Percentiles rank a stretch among this genome's conserved stretches.
Conservation (phyloP, 2,888 invertebrate species). For the Halocaridina rubra region DNA sequence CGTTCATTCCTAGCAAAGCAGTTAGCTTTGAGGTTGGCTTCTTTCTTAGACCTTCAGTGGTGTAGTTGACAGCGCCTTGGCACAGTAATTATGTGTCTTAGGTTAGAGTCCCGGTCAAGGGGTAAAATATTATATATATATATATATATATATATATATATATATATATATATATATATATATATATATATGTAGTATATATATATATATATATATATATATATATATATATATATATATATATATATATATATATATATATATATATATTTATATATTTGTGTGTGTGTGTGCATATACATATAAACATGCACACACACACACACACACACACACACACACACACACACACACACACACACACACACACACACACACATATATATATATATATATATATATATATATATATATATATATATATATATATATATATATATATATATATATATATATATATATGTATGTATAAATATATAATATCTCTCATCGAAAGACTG, state of each 20-base stretch:
- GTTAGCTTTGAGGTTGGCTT: too few relatives aligned
- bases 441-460: not conserved
- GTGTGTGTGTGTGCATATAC: not conserved
- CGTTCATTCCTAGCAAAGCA: too few relatives aligned
- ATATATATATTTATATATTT: constrained; percentile 28
- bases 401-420: not conserved
- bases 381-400: constrained; percentile 2
- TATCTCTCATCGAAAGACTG: too few relatives aligned
- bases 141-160: not conserved
- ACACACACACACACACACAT: not conserved
- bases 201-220: not conserved
- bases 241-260: not conserved
- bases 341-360: not conserved
- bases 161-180: constrained; percentile 27
- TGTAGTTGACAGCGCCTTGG: too few relatives aligned
- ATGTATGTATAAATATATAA: not conserved
- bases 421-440: not conserved
- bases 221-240: not conserved
- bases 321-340: not conserved
- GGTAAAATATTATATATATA: not conserved
- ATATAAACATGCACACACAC: not conserved
- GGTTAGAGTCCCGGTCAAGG: too few relatives aligned
- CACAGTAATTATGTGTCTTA: too few relatives aligned
- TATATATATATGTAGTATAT: not conserved
- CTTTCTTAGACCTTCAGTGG: too few relatives aligned